Evolutionary conservation across 2,888 invertebrate genomes (phyloP).

Genomic region (Ochlodes sylvanus): DNA sequence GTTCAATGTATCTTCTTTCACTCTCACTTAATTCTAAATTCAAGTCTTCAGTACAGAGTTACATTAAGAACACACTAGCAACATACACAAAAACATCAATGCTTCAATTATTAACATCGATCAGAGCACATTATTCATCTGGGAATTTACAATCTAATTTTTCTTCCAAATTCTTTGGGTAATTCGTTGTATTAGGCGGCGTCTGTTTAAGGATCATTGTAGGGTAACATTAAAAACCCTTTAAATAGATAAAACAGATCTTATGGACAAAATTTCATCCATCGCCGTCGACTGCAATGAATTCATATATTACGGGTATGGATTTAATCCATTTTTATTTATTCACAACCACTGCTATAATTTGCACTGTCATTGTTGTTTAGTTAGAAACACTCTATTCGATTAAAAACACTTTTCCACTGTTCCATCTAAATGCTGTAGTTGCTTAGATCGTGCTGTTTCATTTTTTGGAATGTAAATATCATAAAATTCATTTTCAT

Average conservation of each 20-base stretch:
- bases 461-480: slow-evolving; percentile 28
- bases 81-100: not conserved
- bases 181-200: not conserved
- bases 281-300: not conserved
- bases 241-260: not conserved
- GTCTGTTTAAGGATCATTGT: not conserved
- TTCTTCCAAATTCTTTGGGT: not conserved
- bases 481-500: slow-evolving; percentile 67
- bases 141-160: not conserved
- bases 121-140: not conserved
- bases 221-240: not conserved
- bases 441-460: slow-evolving; percentile 22
- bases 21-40: not conserved
- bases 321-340: not conserved
- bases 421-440: slow-evolving; percentile 24
- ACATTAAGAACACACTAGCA: not conserved
- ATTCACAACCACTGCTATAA: slow-evolving; percentile 5
- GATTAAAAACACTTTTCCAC: slow-evolving; percentile 6
- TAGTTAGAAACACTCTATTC: slow-evolving; percentile 11
- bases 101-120: not conserved
- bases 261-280: not conserved
- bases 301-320: not conserved
- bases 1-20: not conserved
- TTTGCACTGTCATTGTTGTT: not conserved
- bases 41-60: not conserved